Conservation (phyloP, 2,888 invertebrate genomes). For the Cheilosia pagana region DNA sequence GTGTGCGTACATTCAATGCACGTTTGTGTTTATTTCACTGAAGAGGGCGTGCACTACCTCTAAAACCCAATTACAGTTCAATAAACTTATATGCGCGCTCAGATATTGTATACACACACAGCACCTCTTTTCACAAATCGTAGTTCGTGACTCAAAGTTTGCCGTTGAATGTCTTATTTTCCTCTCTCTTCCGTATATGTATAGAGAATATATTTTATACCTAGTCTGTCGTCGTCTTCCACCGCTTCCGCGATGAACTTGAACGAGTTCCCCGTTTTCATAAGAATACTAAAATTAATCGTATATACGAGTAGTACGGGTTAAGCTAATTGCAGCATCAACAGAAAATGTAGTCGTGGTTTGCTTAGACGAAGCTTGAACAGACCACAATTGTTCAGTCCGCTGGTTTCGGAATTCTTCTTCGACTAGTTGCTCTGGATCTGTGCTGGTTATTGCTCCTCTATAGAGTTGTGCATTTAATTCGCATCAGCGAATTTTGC, state of each 20-base stretch:
- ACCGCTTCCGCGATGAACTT: conserved; percentile 46
- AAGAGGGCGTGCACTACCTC: not conserved
- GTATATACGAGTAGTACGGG: conserved; percentile 23
- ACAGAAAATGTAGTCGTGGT: conserved; percentile 16
- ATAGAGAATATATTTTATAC: conserved; percentile 8
- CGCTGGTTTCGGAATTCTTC: conserved; percentile 40
- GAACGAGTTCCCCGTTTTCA: conserved; percentile 42
- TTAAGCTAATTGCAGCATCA: conserved; percentile 56
- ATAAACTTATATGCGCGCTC: conserved; percentile 43
- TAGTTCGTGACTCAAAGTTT: conserved; percentile 51
- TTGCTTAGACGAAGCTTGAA: conserved; percentile 35
- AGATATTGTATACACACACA: conserved; percentile 26
- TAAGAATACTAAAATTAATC: conserved; percentile 41
- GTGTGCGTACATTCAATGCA: not conserved
- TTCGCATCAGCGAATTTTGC: conserved; percentile 63
- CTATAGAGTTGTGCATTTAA: conserved; percentile 28
- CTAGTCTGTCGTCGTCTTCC: conserved; percentile 13
- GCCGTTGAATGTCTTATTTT: conserved; percentile 42
- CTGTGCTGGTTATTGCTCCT: conserved; percentile 15
- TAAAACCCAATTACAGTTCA: conserved; percentile 55
- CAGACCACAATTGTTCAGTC: conserved; percentile 22
- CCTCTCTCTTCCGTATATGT: conserved; percentile 27
- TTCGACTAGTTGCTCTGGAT: conserved; percentile 25
- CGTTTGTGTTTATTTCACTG: not conserved
- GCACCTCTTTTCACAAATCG: conserved; percentile 32